Evolutionary conservation across 2,113 vertebrate species (phyloP), one percentile per base, ranked within the genome.

Genomic region (Holacanthus passer): DNA sequence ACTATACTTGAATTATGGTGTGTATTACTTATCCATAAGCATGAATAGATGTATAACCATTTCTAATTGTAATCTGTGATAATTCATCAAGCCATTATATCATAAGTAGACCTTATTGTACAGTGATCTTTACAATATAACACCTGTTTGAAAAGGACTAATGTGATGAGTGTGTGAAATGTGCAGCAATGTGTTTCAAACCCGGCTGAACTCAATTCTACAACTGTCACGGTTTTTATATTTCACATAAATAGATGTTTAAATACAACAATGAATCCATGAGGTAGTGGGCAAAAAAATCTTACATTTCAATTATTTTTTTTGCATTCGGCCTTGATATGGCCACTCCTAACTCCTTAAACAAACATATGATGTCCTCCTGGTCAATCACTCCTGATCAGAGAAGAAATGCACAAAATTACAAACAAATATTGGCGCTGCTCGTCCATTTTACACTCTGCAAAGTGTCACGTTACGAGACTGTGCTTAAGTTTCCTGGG

Each of bases 291-390:
- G 55, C 80, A 87, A 88, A 83, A 77, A 76, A 86, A 71, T 85
- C 95, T 94, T 95, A 95, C 94, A 95, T 95, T 93, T 95, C 92
- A 86, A 95, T 95, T 11, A 94, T 94, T 92, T 91, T 89, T 90
- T 94, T 93, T 89, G 94, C 95, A 90, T 93, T 94, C 69, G 88
- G 58, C 88, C 91, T 94, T 90, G 94, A 91, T 82, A 95, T 93
- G 90, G 85, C 86, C 87, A 95, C 83, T 91, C 95, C 94, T 92
- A 95, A 87, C 81, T 94, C 94, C 93, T 94, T 94, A 91, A 95
- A 95, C 91, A 95, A 91, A 91, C 88, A 72, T 73, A 94, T 88
- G 90, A 95, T 91, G 86, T 95, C 94, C 17, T 95, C 94, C 87
- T 94, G 93, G 91, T 92, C 94, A 94, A 95, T 94, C 73, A 81